Base-by-base conservation (phyloP, 2,888 invertebrate species). In the Eretmocerus hayati region DNA sequence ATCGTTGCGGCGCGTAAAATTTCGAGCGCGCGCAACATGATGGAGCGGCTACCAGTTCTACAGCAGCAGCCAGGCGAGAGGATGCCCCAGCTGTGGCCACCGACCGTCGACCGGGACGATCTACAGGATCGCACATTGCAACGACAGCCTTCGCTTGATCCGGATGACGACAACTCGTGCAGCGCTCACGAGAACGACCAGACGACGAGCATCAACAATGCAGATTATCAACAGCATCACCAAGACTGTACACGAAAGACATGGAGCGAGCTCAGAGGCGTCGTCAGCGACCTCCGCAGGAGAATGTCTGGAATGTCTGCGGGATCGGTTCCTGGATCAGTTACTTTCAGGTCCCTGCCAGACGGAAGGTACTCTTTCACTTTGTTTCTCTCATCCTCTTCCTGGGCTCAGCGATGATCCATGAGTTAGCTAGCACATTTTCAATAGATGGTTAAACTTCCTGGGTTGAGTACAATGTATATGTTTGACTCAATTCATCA, bases 261-360 rank as follows among this genome's bases (percentile, higher is more conserved):
- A 44, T 91, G 90, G 91, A 82, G 84, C 2, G 90, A 90, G 69
- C 78, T 90, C 19, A 79, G 87, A 52, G 80, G 81, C 41, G 85
- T 87, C 8, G 90, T 91, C 0, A 84, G 85, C 62, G 89, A 89
- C 64, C 75, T 90, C 58, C 75, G 91, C 13, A 82, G 87, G 58
- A 84, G 87, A 63, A 69, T 91, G 50, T 85, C 87, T 2, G 81
- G 83, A 45, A 74, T 90, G 31, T 88, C 88, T 0, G 83, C 85
- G 2, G 85, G 88, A 78, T 68, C 69, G 4, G 84, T 90, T 18
- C 91, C 91, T 1, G 84, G 84, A 59, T 85, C 86, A 40, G 83
- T 91, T 58, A 83, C 85, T 26, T 91, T 91, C 72, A 79, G 90
- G 49, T 81, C 81, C 21, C 75, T 90, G 31, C 79, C 81, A 44